Percentiles rank a stretch among this genome's conserved stretches.
These are phyloP conservation scores for Oscheius myriophilus DNA, from an alignment of 2,888 invertebrate genomes.

Conservation along the genomic window DNA sequence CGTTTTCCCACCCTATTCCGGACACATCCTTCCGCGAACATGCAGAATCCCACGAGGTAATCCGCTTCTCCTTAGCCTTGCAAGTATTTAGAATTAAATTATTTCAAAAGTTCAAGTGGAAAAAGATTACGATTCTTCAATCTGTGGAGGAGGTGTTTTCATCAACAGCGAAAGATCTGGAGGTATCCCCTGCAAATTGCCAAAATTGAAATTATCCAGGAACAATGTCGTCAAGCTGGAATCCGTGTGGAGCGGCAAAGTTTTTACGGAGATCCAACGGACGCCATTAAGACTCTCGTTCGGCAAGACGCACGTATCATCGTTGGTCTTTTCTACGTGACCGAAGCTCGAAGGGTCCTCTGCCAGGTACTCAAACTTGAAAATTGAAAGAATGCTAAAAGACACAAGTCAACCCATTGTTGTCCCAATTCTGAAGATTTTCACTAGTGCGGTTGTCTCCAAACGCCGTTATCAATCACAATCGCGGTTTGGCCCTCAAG, in stretches of 20 bases:
- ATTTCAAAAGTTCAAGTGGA: constrained; percentile 97
- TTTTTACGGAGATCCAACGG: constrained; percentile 94
- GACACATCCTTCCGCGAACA: constrained; percentile 98
- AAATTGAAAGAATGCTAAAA: too few relatives aligned
- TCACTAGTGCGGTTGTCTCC: background rate
- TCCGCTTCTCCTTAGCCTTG: background rate
- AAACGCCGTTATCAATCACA: background rate
- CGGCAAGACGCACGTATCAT: constrained; percentile 97
- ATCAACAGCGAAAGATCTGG: constrained; percentile 95
- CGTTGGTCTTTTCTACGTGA: constrained; percentile 97
- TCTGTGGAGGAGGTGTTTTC: constrained; percentile 87
- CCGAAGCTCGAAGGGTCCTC: constrained; percentile 91
- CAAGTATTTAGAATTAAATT: constrained; percentile 81
- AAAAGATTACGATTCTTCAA: constrained; percentile 93
- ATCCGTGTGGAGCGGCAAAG: constrained; percentile 96
- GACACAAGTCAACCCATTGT: too few relatives aligned
- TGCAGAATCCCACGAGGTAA: constrained; percentile 77
- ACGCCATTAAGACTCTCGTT: constrained; percentile 87
- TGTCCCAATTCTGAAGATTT: too few relatives aligned
- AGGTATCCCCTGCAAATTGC: constrained; percentile 72
- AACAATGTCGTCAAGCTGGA: constrained; percentile 87
- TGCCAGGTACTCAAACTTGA: too few relatives aligned
- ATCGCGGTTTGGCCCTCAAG: background rate
- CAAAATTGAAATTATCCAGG: constrained; percentile 70
- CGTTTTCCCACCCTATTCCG: constrained; percentile 97